Evolutionary conservation across 2,888 invertebrate species (phyloP), one percentile per base, ranked within the genome.

Genomic region (Apamea anceps): DNA sequence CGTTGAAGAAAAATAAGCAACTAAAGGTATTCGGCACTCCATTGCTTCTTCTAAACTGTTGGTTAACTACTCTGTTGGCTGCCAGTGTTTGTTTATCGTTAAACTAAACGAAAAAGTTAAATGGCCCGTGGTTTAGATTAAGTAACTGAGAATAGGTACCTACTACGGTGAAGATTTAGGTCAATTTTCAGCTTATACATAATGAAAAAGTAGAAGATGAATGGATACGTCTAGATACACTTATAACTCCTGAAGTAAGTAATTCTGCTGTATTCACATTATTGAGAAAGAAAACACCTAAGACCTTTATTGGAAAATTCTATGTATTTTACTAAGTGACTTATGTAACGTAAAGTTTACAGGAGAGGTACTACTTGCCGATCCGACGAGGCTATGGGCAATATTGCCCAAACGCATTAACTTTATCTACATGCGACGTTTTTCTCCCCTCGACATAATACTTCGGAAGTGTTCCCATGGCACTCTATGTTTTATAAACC

Each of bases 401-500:
- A 48, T 32, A 51, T 54, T 68, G 25, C 70, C 45, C 54, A 45
- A 80, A 73, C 45, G 37, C 74, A 72, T 74, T 51, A 71, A 63
- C 32, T 79, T 77, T 77, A 60, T 84, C 66, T 76, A 73, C 28
- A 42, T 60, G 42, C 37, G 37, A 67, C 28, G 12, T 60, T 66
- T 73, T 73, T 51, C 63, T 15, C n/a, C 28, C 63, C 42, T 37
- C 45, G 54, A 70, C 63, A 51, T 71, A 60, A 57, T 77, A 65
- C 15, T 15, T 65, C 51, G 32, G 62, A 75, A 79, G 67, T 75
- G 63, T 67, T n/a, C n/a, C 66, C 51, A 32, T 32, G 32, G 32
- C 32, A 63, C 74, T 72, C 60, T 62, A 75, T 42, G 45, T 78
- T 84, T 77, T 78, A 84, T 73, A 67, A 71, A 67, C 75, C 71